These are phyloP conservation scores for Galago senegalensis DNA, from an alignment of 2,797 vertebrate species.

Conservation along the genomic window DNA sequence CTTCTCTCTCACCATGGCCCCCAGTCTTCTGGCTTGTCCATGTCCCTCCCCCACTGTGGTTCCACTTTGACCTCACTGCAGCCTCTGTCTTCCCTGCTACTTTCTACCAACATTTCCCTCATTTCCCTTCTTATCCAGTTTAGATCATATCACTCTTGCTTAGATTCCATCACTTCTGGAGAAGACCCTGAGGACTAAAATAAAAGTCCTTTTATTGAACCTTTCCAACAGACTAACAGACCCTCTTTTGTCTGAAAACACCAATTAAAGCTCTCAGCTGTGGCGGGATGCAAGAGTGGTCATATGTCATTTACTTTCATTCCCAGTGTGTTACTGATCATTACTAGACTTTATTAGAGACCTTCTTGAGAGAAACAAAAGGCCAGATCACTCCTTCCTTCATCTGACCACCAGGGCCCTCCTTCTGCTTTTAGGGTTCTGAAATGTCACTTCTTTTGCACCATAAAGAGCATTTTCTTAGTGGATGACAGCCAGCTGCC, in stretches of 20 bases:
- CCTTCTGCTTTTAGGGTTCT: background rate
- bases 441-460: background rate
- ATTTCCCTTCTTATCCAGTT: slow-evolving; percentile 11
- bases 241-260: background rate
- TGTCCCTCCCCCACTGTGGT: background rate
- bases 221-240: background rate
- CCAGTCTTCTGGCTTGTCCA: background rate
- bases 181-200: background rate
- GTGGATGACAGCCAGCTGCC: background rate
- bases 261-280: background rate
- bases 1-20: background rate
- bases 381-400: background rate
- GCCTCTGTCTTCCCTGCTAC: background rate
- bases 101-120: background rate
- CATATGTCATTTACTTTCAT: background rate
- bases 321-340: background rate
- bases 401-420: background rate
- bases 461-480: background rate
- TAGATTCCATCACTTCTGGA: background rate
- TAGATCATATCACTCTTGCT: background rate
- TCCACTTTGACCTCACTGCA: background rate
- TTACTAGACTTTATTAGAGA: background rate
- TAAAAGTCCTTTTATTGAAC: background rate
- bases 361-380: background rate
- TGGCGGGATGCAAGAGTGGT: background rate